These are phyloP conservation scores for Neotoxoptera formosana DNA, from an alignment of 1,140 invertebrate species.

Conservation along the genomic window DNA sequence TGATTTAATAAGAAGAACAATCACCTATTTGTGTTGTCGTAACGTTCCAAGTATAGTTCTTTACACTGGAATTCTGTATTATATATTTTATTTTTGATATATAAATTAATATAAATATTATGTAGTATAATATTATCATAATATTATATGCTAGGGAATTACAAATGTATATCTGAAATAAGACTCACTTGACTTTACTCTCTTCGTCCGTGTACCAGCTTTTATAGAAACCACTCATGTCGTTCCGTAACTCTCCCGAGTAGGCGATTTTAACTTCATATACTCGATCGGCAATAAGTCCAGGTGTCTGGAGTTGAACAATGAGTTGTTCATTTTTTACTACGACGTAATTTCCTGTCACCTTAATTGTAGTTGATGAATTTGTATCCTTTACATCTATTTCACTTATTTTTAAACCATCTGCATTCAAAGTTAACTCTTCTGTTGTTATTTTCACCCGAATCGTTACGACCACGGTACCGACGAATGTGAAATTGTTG, in stretches of 20 bases:
- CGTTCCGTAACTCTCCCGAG: slow-evolving; percentile 42
- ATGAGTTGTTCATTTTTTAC: slow-evolving; percentile 22
- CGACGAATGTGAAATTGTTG: slow-evolving; percentile 19
- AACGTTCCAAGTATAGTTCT: too few species aligned
- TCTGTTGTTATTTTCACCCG: background rate
- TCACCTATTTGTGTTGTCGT: too few species aligned
- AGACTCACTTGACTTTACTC: background rate
- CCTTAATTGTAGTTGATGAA: background rate
- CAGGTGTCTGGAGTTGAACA: background rate
- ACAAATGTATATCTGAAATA: background rate
- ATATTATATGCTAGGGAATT: background rate
- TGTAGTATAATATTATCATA: too few species aligned
- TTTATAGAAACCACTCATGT: slow-evolving; percentile 60
- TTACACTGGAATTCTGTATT: too few species aligned
- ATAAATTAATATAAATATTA: too few species aligned
- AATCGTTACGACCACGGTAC: slow-evolving; percentile 18
- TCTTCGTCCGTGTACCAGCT: slow-evolving; percentile 61
- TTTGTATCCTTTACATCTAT: background rate
- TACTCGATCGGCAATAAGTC: slow-evolving; percentile 6
- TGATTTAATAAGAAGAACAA: too few species aligned
- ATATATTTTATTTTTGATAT: too few species aligned
- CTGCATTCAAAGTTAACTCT: slow-evolving; percentile 36
- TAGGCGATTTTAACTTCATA: slow-evolving; percentile 58
- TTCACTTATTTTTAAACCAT: background rate
- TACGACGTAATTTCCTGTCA: too few species aligned